Percentiles rank a stretch among this genome's conserved stretches.
phyloP scores from a whole-genome alignment of 2,888 invertebrate genomes.

The Odontothrips loti region DNA sequence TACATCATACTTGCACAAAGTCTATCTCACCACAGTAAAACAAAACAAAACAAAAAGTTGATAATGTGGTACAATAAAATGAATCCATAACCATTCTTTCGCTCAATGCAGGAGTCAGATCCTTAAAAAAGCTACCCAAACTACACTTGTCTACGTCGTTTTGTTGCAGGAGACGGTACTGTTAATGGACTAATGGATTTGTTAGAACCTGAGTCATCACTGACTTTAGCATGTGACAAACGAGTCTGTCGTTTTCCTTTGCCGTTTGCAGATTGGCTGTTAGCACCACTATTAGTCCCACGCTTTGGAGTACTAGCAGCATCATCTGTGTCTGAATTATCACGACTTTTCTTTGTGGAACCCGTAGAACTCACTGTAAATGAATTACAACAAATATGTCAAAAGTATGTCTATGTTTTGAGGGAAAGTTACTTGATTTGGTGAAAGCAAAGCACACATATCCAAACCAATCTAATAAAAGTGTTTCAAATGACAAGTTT shows the following conservation, averaged over 20 bases:
- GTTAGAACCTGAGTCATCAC: not conserved
- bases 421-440: not conserved
- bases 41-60: too few species aligned
- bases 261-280: not conserved
- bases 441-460: not conserved
- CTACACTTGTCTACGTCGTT: slow-evolving; percentile 7
- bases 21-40: too few species aligned
- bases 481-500: too few species aligned
- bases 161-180: not conserved
- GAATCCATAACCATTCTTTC: too few species aligned
- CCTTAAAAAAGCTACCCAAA: not conserved
- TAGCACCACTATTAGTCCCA: not conserved
- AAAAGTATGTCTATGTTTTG: not conserved
- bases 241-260: slow-evolving; percentile 10
- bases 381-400: not conserved
- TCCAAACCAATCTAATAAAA: too few species aligned
- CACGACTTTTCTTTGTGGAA: not conserved
- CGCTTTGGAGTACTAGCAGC: not conserved
- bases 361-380: not conserved
- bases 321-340: slow-evolving; percentile 18
- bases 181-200: slow-evolving; percentile 7
- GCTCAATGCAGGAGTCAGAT: too few species aligned
- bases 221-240: not conserved
- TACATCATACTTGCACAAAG: too few species aligned
- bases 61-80: too few species aligned